Evolutionary conservation across 1,140 invertebrate genomes (phyloP).

Genomic region (Drosophila lacertosa): DNA sequence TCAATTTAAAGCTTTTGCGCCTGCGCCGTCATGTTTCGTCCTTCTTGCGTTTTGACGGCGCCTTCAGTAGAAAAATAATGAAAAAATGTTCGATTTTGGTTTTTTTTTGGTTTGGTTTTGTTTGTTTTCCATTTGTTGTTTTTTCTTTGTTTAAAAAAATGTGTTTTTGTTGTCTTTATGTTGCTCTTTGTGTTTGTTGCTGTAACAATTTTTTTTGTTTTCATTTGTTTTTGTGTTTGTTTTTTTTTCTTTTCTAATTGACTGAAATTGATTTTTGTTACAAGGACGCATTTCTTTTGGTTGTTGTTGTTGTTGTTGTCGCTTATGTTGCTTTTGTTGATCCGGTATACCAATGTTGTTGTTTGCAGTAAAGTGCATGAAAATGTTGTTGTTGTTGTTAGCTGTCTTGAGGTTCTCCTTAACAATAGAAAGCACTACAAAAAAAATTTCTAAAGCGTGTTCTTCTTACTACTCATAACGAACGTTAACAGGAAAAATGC

Average conservation of each 20-base stretch:
- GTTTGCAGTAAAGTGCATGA: conserved; percentile 22
- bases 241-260: conserved; percentile 66
- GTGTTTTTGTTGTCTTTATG: conserved; percentile 38
- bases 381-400: conserved; percentile 9
- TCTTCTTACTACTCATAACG: conserved; percentile 51
- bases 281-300: conserved; percentile 74
- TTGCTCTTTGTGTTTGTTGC: conserved; percentile 52
- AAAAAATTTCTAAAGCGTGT: conserved; percentile 49
- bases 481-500: conserved; percentile 65
- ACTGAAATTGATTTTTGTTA: conserved; percentile 82
- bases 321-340: conserved; percentile 49
- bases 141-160: conserved; percentile 32
- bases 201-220: conserved; percentile 39
- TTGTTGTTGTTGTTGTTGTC: conserved; percentile 41
- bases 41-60: conserved; percentile 41
- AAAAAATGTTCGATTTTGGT: conserved; percentile 57
- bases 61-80: conserved; percentile 79
- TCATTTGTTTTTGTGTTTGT: conserved; percentile 40
- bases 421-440: conserved; percentile 57
- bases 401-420: conserved; percentile 14
- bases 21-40: conserved; percentile 55
- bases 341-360: conserved; percentile 67
- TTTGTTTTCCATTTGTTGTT: conserved; percentile 23
- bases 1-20: conserved; percentile 82
- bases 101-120: conserved; percentile 38